Evolutionary conservation across 1,140 invertebrate species (phyloP).

Genomic region (Philopotamus ludificatus): DNA sequence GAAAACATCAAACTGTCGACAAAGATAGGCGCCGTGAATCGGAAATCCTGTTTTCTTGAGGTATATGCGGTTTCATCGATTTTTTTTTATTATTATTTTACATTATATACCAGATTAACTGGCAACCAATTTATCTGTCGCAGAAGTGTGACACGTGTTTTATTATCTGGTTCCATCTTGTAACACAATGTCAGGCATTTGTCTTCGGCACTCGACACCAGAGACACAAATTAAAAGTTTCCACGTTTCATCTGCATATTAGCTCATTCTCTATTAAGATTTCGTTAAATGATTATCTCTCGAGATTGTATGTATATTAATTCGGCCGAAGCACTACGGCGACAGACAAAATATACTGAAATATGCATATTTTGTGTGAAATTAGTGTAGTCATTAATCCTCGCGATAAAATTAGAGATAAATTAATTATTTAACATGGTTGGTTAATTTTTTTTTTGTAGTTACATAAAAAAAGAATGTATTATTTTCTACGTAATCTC

Average conservation of each 20-base stretch:
- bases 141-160: slow-evolving; percentile 15
- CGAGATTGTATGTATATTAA: too few relatives aligned
- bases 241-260: neutral
- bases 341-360: too few relatives aligned
- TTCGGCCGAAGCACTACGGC: too few relatives aligned
- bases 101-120: slow-evolving; percentile 14
- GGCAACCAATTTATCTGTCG: slow-evolving; percentile 15
- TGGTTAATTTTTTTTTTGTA: too few relatives aligned
- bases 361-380: too few relatives aligned
- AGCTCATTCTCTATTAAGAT: neutral
- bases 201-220: slow-evolving; percentile 4
- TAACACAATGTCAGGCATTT: slow-evolving; percentile 15
- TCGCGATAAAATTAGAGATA: too few relatives aligned
- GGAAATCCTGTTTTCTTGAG: slow-evolving; percentile 39
- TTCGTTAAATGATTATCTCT: neutral
- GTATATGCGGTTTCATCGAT: slow-evolving; percentile 24
- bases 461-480: too few relatives aligned
- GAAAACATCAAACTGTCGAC: slow-evolving; percentile 21
- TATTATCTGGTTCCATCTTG: slow-evolving; percentile 18
- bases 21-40: slow-evolving; percentile 23
- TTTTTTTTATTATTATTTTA: neutral
- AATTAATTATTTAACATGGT: too few relatives aligned
- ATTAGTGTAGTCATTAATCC: too few relatives aligned
- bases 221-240: neutral
- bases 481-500: too few relatives aligned